Evolutionary conservation across 2,797 vertebrate species (phyloP), one percentile per base, ranked within the genome.

Genomic region (Benthosema pterotum): DNA sequence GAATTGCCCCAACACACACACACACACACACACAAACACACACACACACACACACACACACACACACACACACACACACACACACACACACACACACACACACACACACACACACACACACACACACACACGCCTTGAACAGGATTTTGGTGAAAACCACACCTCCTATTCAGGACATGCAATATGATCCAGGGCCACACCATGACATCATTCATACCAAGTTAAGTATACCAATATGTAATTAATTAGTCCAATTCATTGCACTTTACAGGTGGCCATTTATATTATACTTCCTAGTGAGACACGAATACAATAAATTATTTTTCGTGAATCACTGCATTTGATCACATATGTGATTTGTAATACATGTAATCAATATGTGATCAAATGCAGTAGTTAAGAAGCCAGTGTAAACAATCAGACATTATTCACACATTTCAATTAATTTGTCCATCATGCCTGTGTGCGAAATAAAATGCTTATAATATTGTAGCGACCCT

Each of bases 121-220:
- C 11, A 16, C 17, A 16, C 11, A 17, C 5, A 17, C 17, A 49
- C n/a, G 9, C 5, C n/a, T 17, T 38, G 32, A 38, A 38, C 32
- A 38, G 32, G 32, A 38, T 38, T 38, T 38, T 38, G 32, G 32
- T 15, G 17, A 28, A 64, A 25, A 12, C 43, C 42, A 25, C 32
- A 5, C 22, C 53, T 50, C 19, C 25, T 42, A 50, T 65, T 17
- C 67, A 74, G 72, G 77, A 83, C 55, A 8, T 68, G 46, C 45
- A 69, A 69, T 17, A 8, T 62, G 63, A 63, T 14, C 48, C 1
- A 42, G 11, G 1, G 7, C 14, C 42, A 28, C 47, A 52, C 61
- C 14, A 57, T n/a, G 3, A 28, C 2, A 16, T 1, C 49, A 60
- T 49, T 62, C 46, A 67, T 9, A 52, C 8, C 15, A 50, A 17